Percentiles rank a stretch among this genome's conserved stretches.
phyloP scores from a whole-genome alignment of 1,140 invertebrate species.

The Zaprionus camerounensis region DNA sequence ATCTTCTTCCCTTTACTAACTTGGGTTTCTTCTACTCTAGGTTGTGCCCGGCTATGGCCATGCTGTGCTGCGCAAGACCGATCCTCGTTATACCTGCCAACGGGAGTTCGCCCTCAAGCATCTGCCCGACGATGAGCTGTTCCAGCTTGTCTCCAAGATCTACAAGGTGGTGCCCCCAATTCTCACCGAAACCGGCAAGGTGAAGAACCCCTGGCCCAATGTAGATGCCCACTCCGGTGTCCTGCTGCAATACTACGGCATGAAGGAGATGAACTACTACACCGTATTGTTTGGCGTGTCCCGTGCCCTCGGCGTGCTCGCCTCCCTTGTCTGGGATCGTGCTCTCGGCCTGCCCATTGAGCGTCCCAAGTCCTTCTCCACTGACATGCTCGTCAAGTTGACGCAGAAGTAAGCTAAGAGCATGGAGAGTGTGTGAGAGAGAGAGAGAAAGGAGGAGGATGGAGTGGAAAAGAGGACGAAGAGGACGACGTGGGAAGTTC shows the following conservation, averaged over 20 bases:
- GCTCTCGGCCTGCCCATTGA: constrained; percentile 98
- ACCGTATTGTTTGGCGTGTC: constrained; percentile 99
- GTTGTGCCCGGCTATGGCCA: constrained; percentile 99
- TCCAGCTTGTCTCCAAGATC: constrained; percentile 96
- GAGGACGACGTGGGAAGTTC: constrained; percentile 34
- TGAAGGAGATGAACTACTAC: constrained; percentile 99
- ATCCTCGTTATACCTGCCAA: constrained; percentile 96
- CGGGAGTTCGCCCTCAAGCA: constrained; percentile 98
- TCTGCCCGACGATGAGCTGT: constrained; percentile 95
- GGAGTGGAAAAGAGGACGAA: not conserved
- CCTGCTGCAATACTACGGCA: constrained; percentile 96
- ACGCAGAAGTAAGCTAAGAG: constrained; percentile 78
- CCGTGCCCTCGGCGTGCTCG: constrained; percentile 94
- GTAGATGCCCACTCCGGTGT: constrained; percentile 99
- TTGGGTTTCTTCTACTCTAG: constrained; percentile 79
- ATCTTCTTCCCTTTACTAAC: not conserved
- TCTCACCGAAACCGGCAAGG: constrained; percentile 96
- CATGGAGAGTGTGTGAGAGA: constrained; percentile 3
- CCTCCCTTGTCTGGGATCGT: constrained; percentile 97
- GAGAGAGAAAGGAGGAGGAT: not conserved
- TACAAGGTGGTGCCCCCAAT: constrained; percentile 98
- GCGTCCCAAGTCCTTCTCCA: constrained; percentile 93
- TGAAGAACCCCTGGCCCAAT: constrained; percentile 99
- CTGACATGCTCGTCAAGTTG: constrained; percentile 77
- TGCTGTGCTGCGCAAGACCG: constrained; percentile 97